phyloP scores from a whole-genome alignment of 2,888 invertebrate species.

The Abrostola tripartita region DNA sequence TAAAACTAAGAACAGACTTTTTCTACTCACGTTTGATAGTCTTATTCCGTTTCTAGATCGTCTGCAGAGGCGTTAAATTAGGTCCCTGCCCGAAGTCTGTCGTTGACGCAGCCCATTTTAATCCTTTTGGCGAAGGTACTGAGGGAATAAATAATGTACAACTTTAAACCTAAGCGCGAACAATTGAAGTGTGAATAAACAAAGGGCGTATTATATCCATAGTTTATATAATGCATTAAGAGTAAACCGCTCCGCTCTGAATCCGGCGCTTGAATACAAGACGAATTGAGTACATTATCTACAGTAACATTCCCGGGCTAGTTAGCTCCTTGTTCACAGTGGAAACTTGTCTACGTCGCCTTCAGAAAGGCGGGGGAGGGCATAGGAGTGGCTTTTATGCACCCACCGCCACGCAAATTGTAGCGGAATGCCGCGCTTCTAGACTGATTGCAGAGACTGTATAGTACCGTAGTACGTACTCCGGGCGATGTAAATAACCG shows the following conservation, averaged over 20 bases:
- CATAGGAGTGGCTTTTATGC: constrained; percentile 72
- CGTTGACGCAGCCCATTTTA: constrained; percentile 28
- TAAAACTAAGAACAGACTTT: constrained; percentile 55
- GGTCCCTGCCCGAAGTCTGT: constrained; percentile 32
- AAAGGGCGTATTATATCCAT: constrained; percentile 59
- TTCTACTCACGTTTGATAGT: constrained; percentile 54
- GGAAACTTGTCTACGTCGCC: constrained; percentile 74
- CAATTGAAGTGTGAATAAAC: constrained; percentile 65
- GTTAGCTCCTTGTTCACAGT: constrained; percentile 73
- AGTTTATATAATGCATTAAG: constrained; percentile 67
- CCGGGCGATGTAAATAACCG: constrained; percentile 56
- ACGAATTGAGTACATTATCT: constrained; percentile 77
- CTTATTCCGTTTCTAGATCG: constrained; percentile 38
- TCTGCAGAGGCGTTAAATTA: constrained; percentile 43
- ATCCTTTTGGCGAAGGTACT: constrained; percentile 27
- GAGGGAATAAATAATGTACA: constrained; percentile 53
- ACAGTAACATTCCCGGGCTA: constrained; percentile 71
- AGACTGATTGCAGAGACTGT: constrained; percentile 69
- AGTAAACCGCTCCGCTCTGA: constrained; percentile 56
- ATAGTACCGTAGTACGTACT: constrained; percentile 41
- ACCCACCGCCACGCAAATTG: constrained; percentile 73
- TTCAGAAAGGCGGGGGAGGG: constrained; percentile 66
- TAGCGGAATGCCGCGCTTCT: constrained; percentile 68
- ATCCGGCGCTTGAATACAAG: constrained; percentile 71
- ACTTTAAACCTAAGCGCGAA: constrained; percentile 50